Evolutionary conservation across 2,113 vertebrate species (phyloP), one percentile per base, ranked within the genome.

Genomic region (Scophthalmus maximus): DNA sequence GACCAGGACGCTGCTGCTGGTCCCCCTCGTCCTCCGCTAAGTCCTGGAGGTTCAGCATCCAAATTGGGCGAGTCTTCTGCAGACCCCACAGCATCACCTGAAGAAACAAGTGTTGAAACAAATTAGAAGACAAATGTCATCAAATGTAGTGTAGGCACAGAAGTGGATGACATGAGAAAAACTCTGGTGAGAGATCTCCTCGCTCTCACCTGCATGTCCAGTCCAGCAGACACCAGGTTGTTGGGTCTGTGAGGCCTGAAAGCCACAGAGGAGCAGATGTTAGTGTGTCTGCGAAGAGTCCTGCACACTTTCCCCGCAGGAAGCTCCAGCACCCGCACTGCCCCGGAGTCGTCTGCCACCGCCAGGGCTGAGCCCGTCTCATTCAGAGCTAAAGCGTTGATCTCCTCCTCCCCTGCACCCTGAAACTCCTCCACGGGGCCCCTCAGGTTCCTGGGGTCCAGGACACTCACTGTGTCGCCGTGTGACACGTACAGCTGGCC

Each of bases 81-180:
- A 98, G 89, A 86, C 89, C 95, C 97, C 97, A 99, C 62, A 99
- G 91, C 90, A 96, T 95, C 57, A 98, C 95, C 98, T 99, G 71
- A 10, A 74, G 10, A 0, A 5, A 11, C 2, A 61, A 40, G 52
- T 18, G 17, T 44, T 26, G 9, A 12, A 17, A n/a, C 18, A 18
- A 58, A 50, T 10, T 1, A 55, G 20, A 0, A 30, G 44, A 53
- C 8, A 60, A 68, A 25, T 50, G 5, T 11, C 6, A 12, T 40
- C 6, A 63, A 38, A 32, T 26, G 4, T 22, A 15, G 10, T 26
- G 17, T 40, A n/a, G 42, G 42, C 18, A 46, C 18, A 46, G 7
- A 46, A 46, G 18, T 20, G 15, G 6, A 52, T 5, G 50, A 32
- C 4, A 38, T 38, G 34, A n/a, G n/a, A n/a, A n/a, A n/a, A 23